Evolutionary conservation across 2,888 invertebrate species (phyloP).

Genomic region (Teleogryllus oceanicus): DNA sequence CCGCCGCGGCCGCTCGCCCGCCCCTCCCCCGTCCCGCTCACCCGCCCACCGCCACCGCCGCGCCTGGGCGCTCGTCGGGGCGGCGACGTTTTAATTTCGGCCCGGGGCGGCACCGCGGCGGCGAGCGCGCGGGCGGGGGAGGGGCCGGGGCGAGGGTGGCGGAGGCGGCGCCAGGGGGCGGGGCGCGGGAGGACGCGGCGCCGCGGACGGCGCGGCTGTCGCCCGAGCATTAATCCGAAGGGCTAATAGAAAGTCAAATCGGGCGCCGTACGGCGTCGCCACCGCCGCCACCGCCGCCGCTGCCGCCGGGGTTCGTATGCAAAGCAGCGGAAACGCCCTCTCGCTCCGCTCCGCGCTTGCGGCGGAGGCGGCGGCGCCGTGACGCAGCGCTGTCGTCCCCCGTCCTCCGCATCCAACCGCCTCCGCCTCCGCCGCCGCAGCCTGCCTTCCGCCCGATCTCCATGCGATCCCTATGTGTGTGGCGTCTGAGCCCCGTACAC

Average conservation of each 20-base stretch:
- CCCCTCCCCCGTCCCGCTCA: neutral
- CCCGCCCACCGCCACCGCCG: neutral
- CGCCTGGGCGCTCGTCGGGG: constrained; percentile 7
- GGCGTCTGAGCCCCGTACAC: too few relatives aligned
- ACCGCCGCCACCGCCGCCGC: neutral
- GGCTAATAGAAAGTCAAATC: constrained; percentile 12
- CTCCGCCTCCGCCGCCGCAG: too few relatives aligned
- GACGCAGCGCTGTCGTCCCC: too few relatives aligned
- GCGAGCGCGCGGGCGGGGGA: neutral
- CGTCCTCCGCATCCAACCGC: too few relatives aligned
- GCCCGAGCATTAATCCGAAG: constrained; percentile 18
- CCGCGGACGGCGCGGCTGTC: constrained; percentile 6
- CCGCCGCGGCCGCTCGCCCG: neutral
- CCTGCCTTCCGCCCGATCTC: too few relatives aligned
- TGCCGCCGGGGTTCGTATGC: constrained; percentile 4
- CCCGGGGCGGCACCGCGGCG: neutral
- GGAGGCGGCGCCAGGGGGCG: neutral
- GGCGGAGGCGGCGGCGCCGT: neutral
- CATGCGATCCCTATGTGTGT: too few relatives aligned
- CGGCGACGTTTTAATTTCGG: constrained; percentile 4
- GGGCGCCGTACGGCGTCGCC: neutral
- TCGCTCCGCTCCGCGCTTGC: neutral
- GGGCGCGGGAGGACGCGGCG: neutral
- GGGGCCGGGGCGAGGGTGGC: neutral
- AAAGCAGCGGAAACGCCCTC: constrained; percentile 10